Evolutionary conservation across 2,888 invertebrate species (phyloP).

Genomic region (Gasteruption jaculator): DNA sequence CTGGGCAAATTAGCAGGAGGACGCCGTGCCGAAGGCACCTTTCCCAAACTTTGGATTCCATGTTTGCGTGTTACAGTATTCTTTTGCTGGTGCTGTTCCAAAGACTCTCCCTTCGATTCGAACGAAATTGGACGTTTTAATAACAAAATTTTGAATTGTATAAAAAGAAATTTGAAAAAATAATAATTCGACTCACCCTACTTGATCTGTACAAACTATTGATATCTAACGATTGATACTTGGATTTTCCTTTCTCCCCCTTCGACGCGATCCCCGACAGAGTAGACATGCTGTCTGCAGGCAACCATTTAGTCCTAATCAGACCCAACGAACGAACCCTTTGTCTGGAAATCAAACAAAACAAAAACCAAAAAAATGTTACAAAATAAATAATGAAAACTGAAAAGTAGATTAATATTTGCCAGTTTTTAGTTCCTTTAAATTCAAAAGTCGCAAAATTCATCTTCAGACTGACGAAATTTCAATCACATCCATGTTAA

Average conservation of each 20-base stretch:
- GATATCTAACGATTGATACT: slow-evolving; percentile 96
- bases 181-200: slow-evolving; percentile 60
- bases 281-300: slow-evolving; percentile 96
- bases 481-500: too few relatives aligned
- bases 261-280: slow-evolving; percentile 83
- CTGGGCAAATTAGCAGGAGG: slow-evolving; percentile 99
- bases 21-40: slow-evolving; percentile 95
- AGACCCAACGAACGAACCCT: slow-evolving; percentile 76
- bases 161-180: slow-evolving; percentile 8
- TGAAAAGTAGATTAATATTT: background rate
- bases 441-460: background rate
- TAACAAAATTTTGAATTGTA: slow-evolving; percentile 5
- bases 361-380: slow-evolving; percentile 19
- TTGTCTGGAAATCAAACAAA: slow-evolving; percentile 53
- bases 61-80: slow-evolving; percentile 92
- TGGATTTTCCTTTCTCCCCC: slow-evolving; percentile 89
- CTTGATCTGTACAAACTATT: slow-evolving; percentile 92
- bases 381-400: background rate
- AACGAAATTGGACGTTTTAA: slow-evolving; percentile 17
- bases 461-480: too few relatives aligned
- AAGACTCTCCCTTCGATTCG: slow-evolving; percentile 72
- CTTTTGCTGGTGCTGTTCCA: slow-evolving; percentile 83
- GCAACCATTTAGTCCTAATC: slow-evolving; percentile 82
- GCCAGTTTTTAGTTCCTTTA: too few relatives aligned
- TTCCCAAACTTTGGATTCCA: slow-evolving; percentile 99